A percentile compares a stretch with the other conserved stretches of the same genome.
These are phyloP conservation scores for Osmoderma eremita DNA, from an alignment of 2,888 invertebrate species.

Conservation along the genomic window DNA sequence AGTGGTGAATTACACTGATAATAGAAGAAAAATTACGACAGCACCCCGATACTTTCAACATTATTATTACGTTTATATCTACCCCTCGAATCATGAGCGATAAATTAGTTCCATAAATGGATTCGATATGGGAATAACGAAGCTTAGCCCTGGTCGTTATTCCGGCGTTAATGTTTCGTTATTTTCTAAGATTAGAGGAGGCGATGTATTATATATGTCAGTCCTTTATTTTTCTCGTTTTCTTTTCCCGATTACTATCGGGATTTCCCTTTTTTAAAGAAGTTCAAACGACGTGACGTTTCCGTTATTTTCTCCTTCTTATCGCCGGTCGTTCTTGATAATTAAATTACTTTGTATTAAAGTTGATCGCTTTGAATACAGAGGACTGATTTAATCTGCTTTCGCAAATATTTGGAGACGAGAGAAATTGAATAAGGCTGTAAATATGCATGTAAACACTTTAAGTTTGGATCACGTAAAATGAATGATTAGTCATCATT, in stretches of 20 bases:
- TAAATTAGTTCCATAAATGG: constrained; percentile 38
- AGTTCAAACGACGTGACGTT: not conserved
- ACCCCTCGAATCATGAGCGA: constrained; percentile 33
- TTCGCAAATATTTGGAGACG: not conserved
- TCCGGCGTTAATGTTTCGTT: constrained; percentile 35
- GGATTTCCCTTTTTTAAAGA: constrained; percentile 4
- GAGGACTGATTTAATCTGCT: not conserved
- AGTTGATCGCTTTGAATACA: not conserved
- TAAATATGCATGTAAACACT: too few relatives aligned
- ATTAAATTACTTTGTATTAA: constrained; percentile 6
- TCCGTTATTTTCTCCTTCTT: constrained; percentile 6
- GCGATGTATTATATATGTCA: constrained; percentile 27
- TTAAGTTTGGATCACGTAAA: too few relatives aligned
- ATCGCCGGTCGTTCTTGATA: not conserved
- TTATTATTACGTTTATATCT: constrained; percentile 38
- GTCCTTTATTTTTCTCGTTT: constrained; percentile 15
- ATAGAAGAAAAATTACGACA: constrained; percentile 39
- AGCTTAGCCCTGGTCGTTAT: constrained; percentile 14
- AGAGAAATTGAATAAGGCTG: not conserved
- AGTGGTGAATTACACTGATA: constrained; percentile 30
- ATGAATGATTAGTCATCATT: too few relatives aligned
- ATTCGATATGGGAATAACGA: constrained; percentile 37
- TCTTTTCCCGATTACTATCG: constrained; percentile 22
- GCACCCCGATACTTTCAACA: constrained; percentile 37
- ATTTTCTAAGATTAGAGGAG: constrained; percentile 38